Conservation (phyloP, 2,797 vertebrate species). For the Micromesistius poutassou region DNA sequence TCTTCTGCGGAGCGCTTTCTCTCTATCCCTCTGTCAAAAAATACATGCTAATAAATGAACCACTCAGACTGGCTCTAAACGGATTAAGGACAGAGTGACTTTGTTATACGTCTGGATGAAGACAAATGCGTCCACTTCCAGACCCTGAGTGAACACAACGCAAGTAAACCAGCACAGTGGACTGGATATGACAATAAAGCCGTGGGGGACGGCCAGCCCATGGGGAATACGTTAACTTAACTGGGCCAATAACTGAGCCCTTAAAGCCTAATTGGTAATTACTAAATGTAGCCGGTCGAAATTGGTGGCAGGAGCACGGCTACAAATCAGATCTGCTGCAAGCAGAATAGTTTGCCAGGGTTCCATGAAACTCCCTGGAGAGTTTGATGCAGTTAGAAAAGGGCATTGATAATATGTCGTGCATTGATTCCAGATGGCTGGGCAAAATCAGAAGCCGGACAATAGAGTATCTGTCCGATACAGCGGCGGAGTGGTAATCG, state of each 20-base stretch:
- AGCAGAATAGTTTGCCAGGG: slow-evolving; percentile 26
- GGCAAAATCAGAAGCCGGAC: slow-evolving; percentile 60
- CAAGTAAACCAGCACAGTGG: slow-evolving; percentile 37
- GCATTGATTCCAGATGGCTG: slow-evolving; percentile 65
- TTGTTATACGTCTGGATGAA: slow-evolving; percentile 24
- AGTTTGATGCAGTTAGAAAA: slow-evolving; percentile 55
- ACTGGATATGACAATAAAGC: slow-evolving; percentile 22
- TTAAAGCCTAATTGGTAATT: slow-evolving; percentile 65
- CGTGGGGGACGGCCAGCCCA: slow-evolving; percentile 30
- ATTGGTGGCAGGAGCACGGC: slow-evolving; percentile 36
- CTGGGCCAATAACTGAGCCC: slow-evolving; percentile 50
- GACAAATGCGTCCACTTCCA: slow-evolving; percentile 13
- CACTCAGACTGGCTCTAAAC: slow-evolving; percentile 21
- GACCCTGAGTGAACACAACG: slow-evolving; percentile 8
- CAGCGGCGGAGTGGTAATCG: no score
- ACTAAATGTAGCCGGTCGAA: slow-evolving; percentile 49
- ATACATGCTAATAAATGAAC: slow-evolving; percentile 29
- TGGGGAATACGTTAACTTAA: slow-evolving; percentile 53
- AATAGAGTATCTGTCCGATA: slow-evolving; percentile 25
- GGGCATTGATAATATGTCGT: slow-evolving; percentile 59
- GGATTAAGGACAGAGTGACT: slow-evolving; percentile 32
- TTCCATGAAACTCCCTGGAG: slow-evolving; percentile 50
- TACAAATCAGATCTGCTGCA: slow-evolving; percentile 58
- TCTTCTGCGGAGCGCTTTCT: background rate
- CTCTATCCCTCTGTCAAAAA: slow-evolving; percentile 23